phyloP scores from a whole-genome alignment of 2,888 invertebrate genomes.

The Trichopria drosophilae region DNA sequence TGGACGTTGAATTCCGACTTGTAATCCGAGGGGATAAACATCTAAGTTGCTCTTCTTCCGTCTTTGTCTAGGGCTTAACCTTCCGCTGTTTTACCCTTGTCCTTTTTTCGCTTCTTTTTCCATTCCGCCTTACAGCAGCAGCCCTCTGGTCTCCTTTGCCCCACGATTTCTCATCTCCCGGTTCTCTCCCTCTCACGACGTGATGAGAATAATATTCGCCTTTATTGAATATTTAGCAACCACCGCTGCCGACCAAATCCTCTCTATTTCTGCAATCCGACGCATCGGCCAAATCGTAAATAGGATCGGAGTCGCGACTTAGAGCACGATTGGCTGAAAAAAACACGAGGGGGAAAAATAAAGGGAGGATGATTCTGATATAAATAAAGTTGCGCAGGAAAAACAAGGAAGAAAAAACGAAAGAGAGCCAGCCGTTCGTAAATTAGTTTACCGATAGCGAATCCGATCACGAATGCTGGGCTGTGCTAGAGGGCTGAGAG shows the following conservation, averaged over 20 bases:
- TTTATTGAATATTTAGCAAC: conserved; percentile 58
- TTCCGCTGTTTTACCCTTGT: conserved; percentile 16
- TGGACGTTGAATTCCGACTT: conserved; percentile 38
- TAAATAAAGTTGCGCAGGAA: no score
- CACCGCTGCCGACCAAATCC: conserved; percentile 10
- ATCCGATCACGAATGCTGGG: no score
- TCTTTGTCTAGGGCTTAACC: conserved; percentile 4
- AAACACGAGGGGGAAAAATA: no score
- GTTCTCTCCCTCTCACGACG: conserved; percentile 40
- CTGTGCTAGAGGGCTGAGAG: no score
- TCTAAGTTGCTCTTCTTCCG: conserved; percentile 20
- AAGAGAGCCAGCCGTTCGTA: no score
- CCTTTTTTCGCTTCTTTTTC: conserved; percentile 27
- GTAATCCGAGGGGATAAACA: conserved; percentile 46
- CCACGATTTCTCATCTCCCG: conserved; percentile 27
- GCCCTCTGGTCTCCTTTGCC: conserved; percentile 26
- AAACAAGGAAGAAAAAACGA: no score
- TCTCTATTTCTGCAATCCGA: conserved; percentile 41
- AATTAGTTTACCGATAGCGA: no score
- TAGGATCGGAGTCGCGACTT: no score
- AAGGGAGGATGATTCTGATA: no score
- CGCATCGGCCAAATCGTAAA: conserved; percentile 49
- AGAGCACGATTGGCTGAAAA: no score
- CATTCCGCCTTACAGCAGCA: conserved; percentile 6
- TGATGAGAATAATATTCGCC: conserved; percentile 54